Conservation (phyloP, 37 sponge, comb jelly and placozoan genomes). For the Hexactinellida sp. region DNA sequence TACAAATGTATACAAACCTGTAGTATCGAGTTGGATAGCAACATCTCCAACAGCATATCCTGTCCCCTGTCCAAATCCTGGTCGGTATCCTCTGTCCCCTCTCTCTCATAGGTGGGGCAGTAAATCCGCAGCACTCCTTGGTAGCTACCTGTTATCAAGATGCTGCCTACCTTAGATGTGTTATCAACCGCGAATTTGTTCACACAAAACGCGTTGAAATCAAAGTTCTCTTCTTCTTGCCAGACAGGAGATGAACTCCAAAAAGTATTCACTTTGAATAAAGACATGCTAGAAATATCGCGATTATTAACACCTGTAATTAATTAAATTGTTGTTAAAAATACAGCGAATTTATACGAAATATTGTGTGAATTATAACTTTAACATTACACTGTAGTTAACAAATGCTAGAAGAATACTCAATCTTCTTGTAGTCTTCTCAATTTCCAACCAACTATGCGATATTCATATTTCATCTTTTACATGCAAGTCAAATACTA, state of each 20-base stretch:
- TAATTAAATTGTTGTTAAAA: not conserved
- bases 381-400: not conserved
- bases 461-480: not conserved
- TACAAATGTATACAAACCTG: slow-evolving; percentile 39
- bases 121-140: slow-evolving; percentile 68
- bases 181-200: not conserved
- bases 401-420: not conserved
- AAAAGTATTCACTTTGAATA: slow-evolving; percentile 14
- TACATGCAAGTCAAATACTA: not conserved
- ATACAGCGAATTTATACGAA: not conserved
- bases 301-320: not conserved
- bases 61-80: slow-evolving; percentile 11
- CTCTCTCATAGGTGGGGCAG: slow-evolving; percentile 25
- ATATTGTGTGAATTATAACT: not conserved
- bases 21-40: slow-evolving; percentile 46
- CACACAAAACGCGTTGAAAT: slow-evolving; percentile 8
- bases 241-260: not conserved
- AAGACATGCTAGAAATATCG: not conserved
- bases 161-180: not conserved
- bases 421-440: not conserved
- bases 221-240: slow-evolving; percentile 7
- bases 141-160: slow-evolving; percentile 48
- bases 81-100: not conserved
- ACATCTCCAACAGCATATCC: slow-evolving; percentile 57
- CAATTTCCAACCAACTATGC: not conserved